A percentile compares a stretch with the other conserved stretches of the same genome.
phyloP scores from a whole-genome alignment of 2,113 vertebrate genomes.

The Rhipidura dahli region DNA sequence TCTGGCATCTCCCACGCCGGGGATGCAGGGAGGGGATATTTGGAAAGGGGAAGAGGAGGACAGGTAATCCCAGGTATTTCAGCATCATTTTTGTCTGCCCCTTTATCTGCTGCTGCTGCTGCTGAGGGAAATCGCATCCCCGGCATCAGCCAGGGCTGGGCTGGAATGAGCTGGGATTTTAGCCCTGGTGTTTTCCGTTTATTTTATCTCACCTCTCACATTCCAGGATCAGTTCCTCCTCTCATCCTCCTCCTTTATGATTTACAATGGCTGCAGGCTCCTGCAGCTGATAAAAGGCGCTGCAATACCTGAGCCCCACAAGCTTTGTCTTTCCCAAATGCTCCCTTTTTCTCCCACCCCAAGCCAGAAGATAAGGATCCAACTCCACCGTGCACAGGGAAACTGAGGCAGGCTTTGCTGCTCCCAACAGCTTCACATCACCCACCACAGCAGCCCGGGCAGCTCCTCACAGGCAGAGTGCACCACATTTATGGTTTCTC shows the following conservation, averaged over 20 bases:
- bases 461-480: neutral
- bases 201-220: conserved; percentile 53
- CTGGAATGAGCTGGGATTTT: conserved; percentile 5
- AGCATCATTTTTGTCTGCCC: neutral
- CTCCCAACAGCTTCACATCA: neutral
- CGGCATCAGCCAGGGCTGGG: neutral
- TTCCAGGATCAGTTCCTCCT: conserved; percentile 38
- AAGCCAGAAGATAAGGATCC: neutral
- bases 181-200: neutral
- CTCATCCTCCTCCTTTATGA: neutral
- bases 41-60: neutral
- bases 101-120: neutral
- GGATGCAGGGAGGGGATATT: neutral
- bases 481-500: fast-evolving
- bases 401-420: neutral
- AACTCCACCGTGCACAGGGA: neutral
- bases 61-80: neutral
- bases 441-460: fast-evolving
- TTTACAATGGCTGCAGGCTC: conserved; percentile 22
- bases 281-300: neutral
- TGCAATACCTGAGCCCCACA: neutral
- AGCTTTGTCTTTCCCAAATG: neutral
- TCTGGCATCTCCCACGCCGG: neutral
- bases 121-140: neutral
- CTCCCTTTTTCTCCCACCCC: neutral